Conservation (phyloP, 2,113 vertebrate species). For the Clarias gariepinus region DNA sequence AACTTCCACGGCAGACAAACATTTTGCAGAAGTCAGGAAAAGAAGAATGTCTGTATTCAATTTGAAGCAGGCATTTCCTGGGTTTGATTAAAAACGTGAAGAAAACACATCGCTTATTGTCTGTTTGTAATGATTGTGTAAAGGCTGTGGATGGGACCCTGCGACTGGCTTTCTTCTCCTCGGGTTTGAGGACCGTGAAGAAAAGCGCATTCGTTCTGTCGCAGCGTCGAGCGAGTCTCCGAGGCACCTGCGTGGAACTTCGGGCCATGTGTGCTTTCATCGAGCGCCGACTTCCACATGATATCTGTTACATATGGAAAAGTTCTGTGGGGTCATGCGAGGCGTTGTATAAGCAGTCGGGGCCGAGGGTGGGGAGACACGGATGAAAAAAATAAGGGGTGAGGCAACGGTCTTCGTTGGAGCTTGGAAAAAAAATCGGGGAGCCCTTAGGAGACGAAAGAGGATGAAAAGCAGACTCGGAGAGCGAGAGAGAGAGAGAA, state of each 20-base stretch:
- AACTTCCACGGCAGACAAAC: slow-evolving; percentile 12
- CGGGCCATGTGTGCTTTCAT: slow-evolving; percentile 31
- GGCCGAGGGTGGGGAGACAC: slow-evolving; percentile 13
- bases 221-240: not conserved
- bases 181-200: not conserved
- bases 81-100: slow-evolving; percentile 36
- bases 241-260: slow-evolving; percentile 40
- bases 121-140: slow-evolving; percentile 37
- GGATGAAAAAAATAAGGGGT: slow-evolving; percentile 38
- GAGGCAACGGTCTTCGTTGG: slow-evolving; percentile 41
- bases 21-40: slow-evolving; percentile 19
- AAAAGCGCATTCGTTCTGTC: slow-evolving; percentile 17
- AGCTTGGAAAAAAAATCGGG: slow-evolving; percentile 20
- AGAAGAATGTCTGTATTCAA: slow-evolving; percentile 24
- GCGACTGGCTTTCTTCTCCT: slow-evolving; percentile 10
- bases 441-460: slow-evolving; percentile 40
- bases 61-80: slow-evolving; percentile 45
- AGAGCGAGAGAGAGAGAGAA: not conserved
- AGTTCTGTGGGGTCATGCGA: slow-evolving; percentile 62
- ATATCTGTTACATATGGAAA: slow-evolving; percentile 64
- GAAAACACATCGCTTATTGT: slow-evolving; percentile 47
- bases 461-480: slow-evolving; percentile 47
- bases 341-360: slow-evolving; percentile 61
- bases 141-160: slow-evolving; percentile 8
- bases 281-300: slow-evolving; percentile 39